Conservation (phyloP, 2,888 invertebrate species). For the Apotomis betuletana region DNA sequence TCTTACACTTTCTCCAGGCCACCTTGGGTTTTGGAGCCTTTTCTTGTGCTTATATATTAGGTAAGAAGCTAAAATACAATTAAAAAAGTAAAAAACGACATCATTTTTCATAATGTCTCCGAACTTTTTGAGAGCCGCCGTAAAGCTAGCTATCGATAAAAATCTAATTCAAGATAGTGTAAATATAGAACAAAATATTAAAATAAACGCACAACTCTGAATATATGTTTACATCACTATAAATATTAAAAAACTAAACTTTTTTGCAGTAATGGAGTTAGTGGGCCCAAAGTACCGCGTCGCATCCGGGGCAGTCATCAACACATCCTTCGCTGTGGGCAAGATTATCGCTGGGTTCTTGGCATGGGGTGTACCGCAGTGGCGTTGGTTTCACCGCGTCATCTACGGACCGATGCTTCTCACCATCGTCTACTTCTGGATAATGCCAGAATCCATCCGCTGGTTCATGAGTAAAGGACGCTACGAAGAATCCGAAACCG, state of each 20-base stretch:
- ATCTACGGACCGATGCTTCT: constrained; percentile 87
- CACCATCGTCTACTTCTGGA: constrained; percentile 86
- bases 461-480: constrained; percentile 89
- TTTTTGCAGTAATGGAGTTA: constrained; percentile 86
- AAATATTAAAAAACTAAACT: not conserved
- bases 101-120: no score
- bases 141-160: no score
- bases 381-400: constrained; percentile 86
- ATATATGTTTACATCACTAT: no score
- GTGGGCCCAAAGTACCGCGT: constrained; percentile 88
- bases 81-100: no score
- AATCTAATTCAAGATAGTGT: no score
- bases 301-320: constrained; percentile 86
- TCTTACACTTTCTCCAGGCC: constrained; percentile 85
- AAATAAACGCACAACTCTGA: no score
- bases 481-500: constrained; percentile 85
- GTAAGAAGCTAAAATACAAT: constrained; percentile 55
- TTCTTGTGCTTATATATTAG: constrained; percentile 85
- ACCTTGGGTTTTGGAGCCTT: constrained; percentile 83
- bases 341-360: constrained; percentile 86
- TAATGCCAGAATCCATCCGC: constrained; percentile 87
- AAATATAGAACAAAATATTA: no score
- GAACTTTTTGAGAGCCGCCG: no score
- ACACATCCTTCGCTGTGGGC: constrained; percentile 87
- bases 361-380: constrained; percentile 87